These are phyloP conservation scores for Aptenodytes forsteri DNA, from an alignment of 2,113 vertebrate species.

Conservation along the genomic window DNA sequence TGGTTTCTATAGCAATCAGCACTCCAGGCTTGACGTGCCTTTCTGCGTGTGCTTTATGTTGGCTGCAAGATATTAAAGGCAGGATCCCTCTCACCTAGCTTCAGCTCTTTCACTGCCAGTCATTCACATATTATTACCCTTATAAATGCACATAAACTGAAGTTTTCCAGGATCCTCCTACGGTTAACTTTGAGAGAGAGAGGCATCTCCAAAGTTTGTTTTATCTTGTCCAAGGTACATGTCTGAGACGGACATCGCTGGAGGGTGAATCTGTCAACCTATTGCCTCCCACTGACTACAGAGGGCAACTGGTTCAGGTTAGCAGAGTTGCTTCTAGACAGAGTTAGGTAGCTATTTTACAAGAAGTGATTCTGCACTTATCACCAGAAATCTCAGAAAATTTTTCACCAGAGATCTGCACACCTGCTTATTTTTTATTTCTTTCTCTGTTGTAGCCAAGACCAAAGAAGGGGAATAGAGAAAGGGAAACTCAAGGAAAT, in stretches of 20 bases:
- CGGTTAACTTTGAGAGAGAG: background rate
- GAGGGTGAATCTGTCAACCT: background rate
- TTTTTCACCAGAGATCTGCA: background rate
- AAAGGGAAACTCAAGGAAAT: background rate
- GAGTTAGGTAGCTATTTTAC: background rate
- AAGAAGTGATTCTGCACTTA: background rate
- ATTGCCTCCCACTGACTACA: background rate
- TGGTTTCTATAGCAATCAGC: constrained; percentile 1
- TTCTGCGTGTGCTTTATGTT: background rate
- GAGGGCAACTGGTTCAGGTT: background rate
- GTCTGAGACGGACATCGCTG: background rate
- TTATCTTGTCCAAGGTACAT: background rate
- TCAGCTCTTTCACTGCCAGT: background rate
- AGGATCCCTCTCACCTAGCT: background rate
- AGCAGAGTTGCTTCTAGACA: background rate
- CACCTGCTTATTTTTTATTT: background rate
- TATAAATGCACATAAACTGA: background rate
- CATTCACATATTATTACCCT: background rate
- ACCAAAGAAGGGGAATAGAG: background rate
- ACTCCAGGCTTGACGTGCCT: background rate
- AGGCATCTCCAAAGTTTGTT: background rate
- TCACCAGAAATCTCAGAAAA: background rate
- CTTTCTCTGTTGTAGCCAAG: background rate
- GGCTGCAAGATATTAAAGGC: background rate
- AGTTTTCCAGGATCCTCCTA: background rate